These are phyloP conservation scores for Muscidifurax raptorellus DNA, from an alignment of 1,140 invertebrate species.

Conservation along the genomic window DNA sequence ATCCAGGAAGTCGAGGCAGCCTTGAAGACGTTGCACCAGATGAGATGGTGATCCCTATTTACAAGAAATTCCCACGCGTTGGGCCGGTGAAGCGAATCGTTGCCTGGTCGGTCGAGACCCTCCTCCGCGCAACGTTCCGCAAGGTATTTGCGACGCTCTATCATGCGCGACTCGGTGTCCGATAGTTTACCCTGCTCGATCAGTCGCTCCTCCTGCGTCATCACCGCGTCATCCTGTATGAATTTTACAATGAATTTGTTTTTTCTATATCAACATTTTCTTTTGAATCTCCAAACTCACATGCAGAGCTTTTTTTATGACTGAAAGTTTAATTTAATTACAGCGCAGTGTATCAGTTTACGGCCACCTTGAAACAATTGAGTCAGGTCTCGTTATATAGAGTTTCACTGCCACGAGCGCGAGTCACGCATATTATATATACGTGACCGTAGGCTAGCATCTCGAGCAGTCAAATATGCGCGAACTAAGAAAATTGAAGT, in stretches of 20 bases:
- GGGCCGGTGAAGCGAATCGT: constrained; percentile 81
- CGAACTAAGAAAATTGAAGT: not conserved
- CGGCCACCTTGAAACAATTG: no score
- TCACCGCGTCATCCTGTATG: constrained; percentile 62
- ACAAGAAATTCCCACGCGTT: constrained; percentile 91
- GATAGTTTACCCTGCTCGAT: constrained; percentile 67
- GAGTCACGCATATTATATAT: not conserved
- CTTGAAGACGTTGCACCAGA: constrained; percentile 92
- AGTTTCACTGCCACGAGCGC: not conserved
- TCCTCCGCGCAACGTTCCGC: constrained; percentile 74
- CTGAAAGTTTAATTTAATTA: no score
- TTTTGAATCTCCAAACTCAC: no score
- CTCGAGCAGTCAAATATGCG: not conserved
- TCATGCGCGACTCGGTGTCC: constrained; percentile 74
- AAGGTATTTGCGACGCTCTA: constrained; percentile 73
- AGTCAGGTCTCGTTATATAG: not conserved
- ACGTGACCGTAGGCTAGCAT: no score
- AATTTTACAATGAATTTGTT: no score
- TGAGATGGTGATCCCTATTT: constrained; percentile 85
- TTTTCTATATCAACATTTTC: no score
- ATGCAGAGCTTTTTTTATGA: no score
- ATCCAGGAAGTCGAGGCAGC: constrained; percentile 92
- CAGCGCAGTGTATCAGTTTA: no score
- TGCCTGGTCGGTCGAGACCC: constrained; percentile 77
- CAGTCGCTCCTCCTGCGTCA: constrained; percentile 68